These are phyloP conservation scores for Hypomesus transpacificus DNA, from an alignment of 2,113 vertebrate species.

Conservation along the genomic window DNA sequence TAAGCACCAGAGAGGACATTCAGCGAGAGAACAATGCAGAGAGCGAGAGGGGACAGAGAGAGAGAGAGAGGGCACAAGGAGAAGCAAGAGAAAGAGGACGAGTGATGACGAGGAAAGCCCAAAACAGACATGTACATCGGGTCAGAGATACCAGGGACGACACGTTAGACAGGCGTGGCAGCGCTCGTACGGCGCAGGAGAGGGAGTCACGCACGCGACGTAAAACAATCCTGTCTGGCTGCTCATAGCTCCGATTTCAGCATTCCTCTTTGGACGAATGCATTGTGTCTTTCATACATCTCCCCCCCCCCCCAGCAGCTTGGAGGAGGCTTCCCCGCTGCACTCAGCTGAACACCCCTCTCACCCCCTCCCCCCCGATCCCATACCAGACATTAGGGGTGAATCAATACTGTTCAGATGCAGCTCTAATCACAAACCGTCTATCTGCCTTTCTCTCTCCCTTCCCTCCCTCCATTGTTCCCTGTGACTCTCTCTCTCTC, in stretches of 20 bases:
- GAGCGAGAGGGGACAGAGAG: constrained; percentile 20
- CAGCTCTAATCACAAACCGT: neutral
- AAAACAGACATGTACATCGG: constrained; percentile 26
- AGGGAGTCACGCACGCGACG: no score
- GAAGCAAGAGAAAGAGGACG: constrained; percentile 34
- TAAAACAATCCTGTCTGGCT: no score
- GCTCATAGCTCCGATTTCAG: no score
- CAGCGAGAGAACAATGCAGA: constrained; percentile 42
- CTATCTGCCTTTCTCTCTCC: neutral
- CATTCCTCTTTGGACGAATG: no score
- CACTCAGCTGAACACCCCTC: neutral
- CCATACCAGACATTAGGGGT: constrained; percentile 1
- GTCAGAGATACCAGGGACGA: constrained; percentile 31
- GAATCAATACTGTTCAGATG: constrained; percentile 10
- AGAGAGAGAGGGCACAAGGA: constrained; percentile 7
- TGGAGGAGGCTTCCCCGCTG: neutral
- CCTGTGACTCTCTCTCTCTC: no score
- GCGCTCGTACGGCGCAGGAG: neutral
- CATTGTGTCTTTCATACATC: neutral
- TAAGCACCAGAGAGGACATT: constrained; percentile 56
- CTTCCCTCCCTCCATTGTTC: neutral
- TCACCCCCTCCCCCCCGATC: neutral
- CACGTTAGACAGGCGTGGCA: constrained; percentile 15
- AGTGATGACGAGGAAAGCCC: constrained; percentile 38
- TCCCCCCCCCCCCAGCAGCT: neutral